These are phyloP conservation scores for Craniophora ligustri DNA, from an alignment of 2,888 invertebrate species.

Conservation along the genomic window DNA sequence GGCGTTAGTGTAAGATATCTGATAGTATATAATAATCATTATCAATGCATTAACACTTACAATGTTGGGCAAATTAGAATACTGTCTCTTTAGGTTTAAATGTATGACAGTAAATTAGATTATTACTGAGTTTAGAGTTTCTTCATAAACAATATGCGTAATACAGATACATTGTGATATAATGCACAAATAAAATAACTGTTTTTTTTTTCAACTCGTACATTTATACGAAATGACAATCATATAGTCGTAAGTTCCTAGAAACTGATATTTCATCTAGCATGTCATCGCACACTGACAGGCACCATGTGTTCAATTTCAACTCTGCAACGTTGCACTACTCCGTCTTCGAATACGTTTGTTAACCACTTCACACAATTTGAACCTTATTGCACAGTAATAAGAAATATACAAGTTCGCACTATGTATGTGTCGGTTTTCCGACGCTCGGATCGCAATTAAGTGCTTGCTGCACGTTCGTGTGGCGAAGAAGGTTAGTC, in stretches of 20 bases:
- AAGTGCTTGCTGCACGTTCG: conserved; percentile 69
- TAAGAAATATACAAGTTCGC: conserved; percentile 36
- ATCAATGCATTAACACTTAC: too few species aligned
- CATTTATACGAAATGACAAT: neutral
- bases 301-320: conserved; percentile 73
- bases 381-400: conserved; percentile 43
- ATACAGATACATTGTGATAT: too few species aligned
- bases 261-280: conserved; percentile 65
- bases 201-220: neutral
- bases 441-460: conserved; percentile 66
- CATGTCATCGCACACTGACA: conserved; percentile 59
- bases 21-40: too few species aligned
- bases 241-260: conserved; percentile 5
- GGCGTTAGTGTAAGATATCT: too few species aligned
- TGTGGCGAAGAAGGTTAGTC: conserved; percentile 63
- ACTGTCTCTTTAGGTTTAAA: too few species aligned
- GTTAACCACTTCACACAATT: conserved; percentile 26
- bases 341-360: conserved; percentile 17
- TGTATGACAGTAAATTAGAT: too few species aligned
- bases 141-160: too few species aligned
- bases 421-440: conserved; percentile 36
- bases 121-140: too few species aligned
- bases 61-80: too few species aligned
- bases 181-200: too few species aligned
- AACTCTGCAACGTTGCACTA: conserved; percentile 59